Base-by-base conservation (phyloP, 1,140 invertebrate species). In the Bactericera cockerelli region DNA sequence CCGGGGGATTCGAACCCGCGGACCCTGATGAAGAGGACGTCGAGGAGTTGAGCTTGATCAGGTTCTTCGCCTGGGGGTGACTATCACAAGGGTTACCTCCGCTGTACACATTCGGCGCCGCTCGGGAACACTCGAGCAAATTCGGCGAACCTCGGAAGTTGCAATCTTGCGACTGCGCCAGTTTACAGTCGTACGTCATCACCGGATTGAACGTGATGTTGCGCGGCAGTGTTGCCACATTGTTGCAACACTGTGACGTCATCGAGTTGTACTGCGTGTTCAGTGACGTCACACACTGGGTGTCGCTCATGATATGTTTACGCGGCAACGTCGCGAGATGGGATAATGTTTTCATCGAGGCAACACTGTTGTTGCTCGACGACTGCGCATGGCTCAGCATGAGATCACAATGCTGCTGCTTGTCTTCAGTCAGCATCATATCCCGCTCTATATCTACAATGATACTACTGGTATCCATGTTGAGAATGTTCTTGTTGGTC, bases 361-460 rank as follows among this genome's bases (percentile, higher is more conserved):
- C n/a, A 13, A 2, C 16, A n/a, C 11, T 14, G 11, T 13, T 24
- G 26, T 13, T 14, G 19, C 19, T 33, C 10, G 1, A 13, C 14
- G n/a, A 11, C 19, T 56, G 31, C 25, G 31, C 14, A 28, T 56
- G 25, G 19, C 11, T 26, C 26, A 26, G 25, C 25, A 33, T 56
- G 16, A 33, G 19, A 2, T 33, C 31, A 14, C 31, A 56, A 26
- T 33, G 55, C 19, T 28, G 55, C 25, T 26, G 31, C 26, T 56
- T 58, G 1, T 26, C 57, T 11, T 36, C 33, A 55, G 36, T 11
- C 8, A 59, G 14, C 58, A 59, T 31, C 16, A 26, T 26, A 19
- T 61, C 59, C 2, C 59, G 54, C 22, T 61, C 59, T n/a, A 61
- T 61, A 26, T 61, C 59, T 19, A 57, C 59, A 11, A 61, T 61